phyloP scores from a whole-genome alignment of 2,888 invertebrate genomes.

The Melipona bicolor region DNA sequence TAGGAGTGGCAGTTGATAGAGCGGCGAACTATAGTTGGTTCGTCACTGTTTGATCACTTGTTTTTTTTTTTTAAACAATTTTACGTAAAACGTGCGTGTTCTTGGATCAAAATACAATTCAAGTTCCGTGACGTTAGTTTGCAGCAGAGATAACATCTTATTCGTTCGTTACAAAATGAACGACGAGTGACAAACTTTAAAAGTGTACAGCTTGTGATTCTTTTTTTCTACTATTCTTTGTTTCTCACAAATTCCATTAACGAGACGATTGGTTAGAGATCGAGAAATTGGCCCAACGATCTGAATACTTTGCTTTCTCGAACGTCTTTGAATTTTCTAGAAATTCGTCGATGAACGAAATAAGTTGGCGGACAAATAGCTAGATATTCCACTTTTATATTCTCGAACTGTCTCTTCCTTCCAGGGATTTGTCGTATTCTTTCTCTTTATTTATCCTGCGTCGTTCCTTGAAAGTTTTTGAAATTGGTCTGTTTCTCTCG shows the following conservation, averaged over 20 bases:
- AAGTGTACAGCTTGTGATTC: neutral
- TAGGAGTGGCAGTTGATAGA: too few relatives aligned
- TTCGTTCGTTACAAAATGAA: neutral
- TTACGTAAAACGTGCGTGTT: constrained; percentile 46
- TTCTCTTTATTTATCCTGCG: constrained; percentile 46
- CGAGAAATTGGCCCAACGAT: constrained; percentile 16
- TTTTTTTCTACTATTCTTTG: neutral
- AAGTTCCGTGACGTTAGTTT: neutral
- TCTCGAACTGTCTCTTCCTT: constrained; percentile 24
- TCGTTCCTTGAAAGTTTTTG: constrained; percentile 63
- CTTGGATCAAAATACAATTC: neutral
- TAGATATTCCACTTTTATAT: constrained; percentile 59
- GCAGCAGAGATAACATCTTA: neutral
- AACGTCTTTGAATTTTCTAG: constrained; percentile 23
- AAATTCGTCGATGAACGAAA: neutral
- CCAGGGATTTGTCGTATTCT: constrained; percentile 43
- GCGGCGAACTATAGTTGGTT: too few relatives aligned
- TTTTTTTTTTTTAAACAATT: constrained; percentile 41
- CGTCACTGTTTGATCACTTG: too few relatives aligned
- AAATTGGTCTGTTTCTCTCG: constrained; percentile 71
- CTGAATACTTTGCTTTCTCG: constrained; percentile 24
- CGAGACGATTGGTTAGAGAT: constrained; percentile 42
- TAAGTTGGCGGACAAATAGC: constrained; percentile 40
- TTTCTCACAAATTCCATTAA: constrained; percentile 27
- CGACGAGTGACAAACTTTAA: too few relatives aligned